These are phyloP conservation scores for Pseudomyrmex gracilis DNA, from an alignment of 1,140 invertebrate genomes.

Conservation along the genomic window DNA sequence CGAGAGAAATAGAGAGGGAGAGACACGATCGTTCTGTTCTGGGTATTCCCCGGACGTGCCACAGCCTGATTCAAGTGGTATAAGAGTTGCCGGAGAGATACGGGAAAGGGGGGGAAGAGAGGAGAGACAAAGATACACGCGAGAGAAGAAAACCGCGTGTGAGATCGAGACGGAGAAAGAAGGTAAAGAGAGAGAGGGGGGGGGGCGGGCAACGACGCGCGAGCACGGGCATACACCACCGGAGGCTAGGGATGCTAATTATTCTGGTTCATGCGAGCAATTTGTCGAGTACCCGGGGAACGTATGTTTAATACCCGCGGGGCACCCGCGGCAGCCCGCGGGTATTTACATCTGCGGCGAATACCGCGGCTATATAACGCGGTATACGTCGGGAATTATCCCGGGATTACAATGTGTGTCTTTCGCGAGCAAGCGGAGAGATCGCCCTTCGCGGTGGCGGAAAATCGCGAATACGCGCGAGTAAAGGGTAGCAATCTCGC, in stretches of 20 bases:
- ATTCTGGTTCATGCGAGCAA: conserved; percentile 83
- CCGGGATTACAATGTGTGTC: conserved; percentile 56
- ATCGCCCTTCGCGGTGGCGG: conserved; percentile 20
- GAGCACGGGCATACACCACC: conserved; percentile 61
- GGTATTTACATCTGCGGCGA: conserved; percentile 82
- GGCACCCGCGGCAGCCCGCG: conserved; percentile 72
- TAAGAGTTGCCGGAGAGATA: conserved; percentile 34
- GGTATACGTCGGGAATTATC: conserved; percentile 68
- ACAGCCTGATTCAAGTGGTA: conserved; percentile 40
- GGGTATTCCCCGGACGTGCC: conserved; percentile 44
- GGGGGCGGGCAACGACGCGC: conserved; percentile 1
- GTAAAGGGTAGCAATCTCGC: conserved; percentile 59
- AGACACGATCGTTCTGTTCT: conserved; percentile 39
- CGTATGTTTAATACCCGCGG: conserved; percentile 80
- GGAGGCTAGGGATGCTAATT: conserved; percentile 80
- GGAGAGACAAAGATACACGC: not conserved
- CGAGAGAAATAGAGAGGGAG: conserved; percentile 23
- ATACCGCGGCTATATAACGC: conserved; percentile 71
- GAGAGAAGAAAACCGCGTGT: too few relatives aligned
- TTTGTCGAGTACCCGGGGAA: conserved; percentile 79
- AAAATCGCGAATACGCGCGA: conserved; percentile 21
- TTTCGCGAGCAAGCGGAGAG: not conserved
- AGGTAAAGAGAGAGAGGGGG: conserved; percentile 6
- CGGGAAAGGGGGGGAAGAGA: not conserved
- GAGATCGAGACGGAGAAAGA: not conserved